phyloP scores from a whole-genome alignment of 30 jellyfish, hydroid and myxozoan genomes.

The Mastigias papua region DNA sequence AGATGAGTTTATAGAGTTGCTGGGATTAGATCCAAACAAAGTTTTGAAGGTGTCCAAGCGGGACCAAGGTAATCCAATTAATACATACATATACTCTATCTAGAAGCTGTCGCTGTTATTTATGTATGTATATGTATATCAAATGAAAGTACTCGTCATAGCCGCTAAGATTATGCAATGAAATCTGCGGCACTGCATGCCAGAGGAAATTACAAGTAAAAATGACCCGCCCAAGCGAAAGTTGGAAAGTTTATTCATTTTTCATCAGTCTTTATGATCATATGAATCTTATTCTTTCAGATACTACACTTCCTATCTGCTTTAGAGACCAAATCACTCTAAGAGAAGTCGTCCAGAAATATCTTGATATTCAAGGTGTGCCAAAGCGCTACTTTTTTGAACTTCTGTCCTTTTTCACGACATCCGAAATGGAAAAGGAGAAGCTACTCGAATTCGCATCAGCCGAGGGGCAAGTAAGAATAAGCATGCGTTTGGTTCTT shows the following conservation, averaged over 20 bases:
- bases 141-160: not conserved
- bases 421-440: constrained; percentile 95
- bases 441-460: constrained; percentile 91
- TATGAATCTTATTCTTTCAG: constrained; percentile 12
- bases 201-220: too few relatives aligned
- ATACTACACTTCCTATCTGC: constrained; percentile 49
- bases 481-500: too few relatives aligned
- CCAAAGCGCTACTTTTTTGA: constrained; percentile 97
- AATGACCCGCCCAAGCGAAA: too few relatives aligned
- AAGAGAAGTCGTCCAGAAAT: constrained; percentile 48
- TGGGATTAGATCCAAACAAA: constrained; percentile 73
- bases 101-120: not conserved
- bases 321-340: constrained; percentile 67
- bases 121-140: not conserved
- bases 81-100: too few relatives aligned
- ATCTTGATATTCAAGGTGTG: constrained; percentile 88
- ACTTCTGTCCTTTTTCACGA: constrained; percentile 82
- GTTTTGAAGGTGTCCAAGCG: constrained; percentile 17
- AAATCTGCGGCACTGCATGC: too few relatives aligned
- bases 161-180: too few relatives aligned
- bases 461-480: constrained; percentile 95
- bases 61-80: constrained; percentile 60
- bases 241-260: too few relatives aligned
- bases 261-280: too few relatives aligned
- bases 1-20: constrained; percentile 71